Evolutionary conservation across 1,140 invertebrate species (phyloP), one percentile per base, ranked within the genome.

Genomic region (Bombus breviceps): DNA sequence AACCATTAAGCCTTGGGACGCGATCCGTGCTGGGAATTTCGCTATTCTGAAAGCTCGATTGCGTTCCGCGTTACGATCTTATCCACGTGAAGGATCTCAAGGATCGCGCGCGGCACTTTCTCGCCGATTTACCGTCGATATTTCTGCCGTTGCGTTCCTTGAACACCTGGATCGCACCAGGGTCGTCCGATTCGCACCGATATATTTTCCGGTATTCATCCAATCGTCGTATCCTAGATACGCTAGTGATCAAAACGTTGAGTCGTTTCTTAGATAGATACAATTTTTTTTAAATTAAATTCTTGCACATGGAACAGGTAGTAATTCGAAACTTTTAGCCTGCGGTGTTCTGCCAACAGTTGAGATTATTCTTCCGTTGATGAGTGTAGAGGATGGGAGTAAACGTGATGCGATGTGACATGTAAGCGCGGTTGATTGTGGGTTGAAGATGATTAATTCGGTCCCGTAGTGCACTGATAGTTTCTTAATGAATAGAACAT

Each of bases 1-100:
- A 81, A 77, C 79, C 88, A 89, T 90, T 90, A 90, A 73, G 43
- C 71, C 43, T 4, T 22, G 64, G 39, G 72, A 73, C 75, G 88
- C 62, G 77, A 88, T 88, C 83, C 59, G 64, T 22, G 37, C n/a
- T 32, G 37, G 12, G 13, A 47, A 59, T 64, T 82, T 78, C 66
- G 85, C 66, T 71, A 81, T 81, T 84, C 88, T 86, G 85, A 81
- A 34, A 89, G 89, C 81, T 64, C 57, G 53, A 62, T 69, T 76
- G 32, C 79, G 79, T 81, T 74, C 43, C 80, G 73, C 88, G 81
- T 68, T 69, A 32, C 74, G 76, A 84, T 83, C 77, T 87, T 90
- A 90, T 90, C 86, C 77, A 68, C 77, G 72, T 25, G 37, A 43
- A 73, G 64, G 59, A 87, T 90, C 87, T 89, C 59, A 43, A 53